Percentiles rank a stretch among this genome's conserved stretches.
Evolutionary conservation across 2,888 invertebrate genomes (phyloP).

Genomic region (Agrotis exclamationis): DNA sequence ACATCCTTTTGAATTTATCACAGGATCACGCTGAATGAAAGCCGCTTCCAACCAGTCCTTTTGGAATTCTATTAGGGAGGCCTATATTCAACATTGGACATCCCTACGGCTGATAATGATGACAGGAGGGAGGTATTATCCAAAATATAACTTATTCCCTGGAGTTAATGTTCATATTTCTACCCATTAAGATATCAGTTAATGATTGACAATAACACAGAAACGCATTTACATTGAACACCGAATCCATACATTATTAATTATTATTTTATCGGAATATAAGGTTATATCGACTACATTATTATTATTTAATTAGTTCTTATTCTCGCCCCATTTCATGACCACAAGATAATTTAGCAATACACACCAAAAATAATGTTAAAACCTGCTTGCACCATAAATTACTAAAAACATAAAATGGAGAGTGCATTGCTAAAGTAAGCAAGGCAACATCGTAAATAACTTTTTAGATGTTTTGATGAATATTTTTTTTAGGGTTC

Average conservation of each 20-base stretch:
- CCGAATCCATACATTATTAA: conserved; percentile 19
- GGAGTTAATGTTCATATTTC: no score
- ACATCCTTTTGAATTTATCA: no score
- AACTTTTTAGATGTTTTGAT: no score
- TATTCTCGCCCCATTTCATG: conserved; percentile 46
- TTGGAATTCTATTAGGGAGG: no score
- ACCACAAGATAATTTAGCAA: conserved; percentile 24
- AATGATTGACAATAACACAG: conserved; percentile 19
- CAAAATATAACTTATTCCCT: no score
- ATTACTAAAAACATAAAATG: neutral
- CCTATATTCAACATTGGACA: no score
- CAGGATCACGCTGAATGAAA: no score
- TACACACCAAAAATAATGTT: conserved; percentile 21
- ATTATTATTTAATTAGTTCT: conserved; percentile 1
- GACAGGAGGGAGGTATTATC: no score
- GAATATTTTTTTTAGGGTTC: no score
- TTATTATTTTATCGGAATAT: conserved; percentile 27
- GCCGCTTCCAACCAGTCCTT: no score
- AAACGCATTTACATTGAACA: conserved; percentile 32
- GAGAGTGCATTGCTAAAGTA: neutral
- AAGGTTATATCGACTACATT: conserved; percentile 9
- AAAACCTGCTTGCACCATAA: neutral
- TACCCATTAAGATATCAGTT: no score
- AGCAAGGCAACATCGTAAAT: neutral
- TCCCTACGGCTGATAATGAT: no score